Evolutionary conservation across 2,113 vertebrate species (phyloP).

Genomic region (Ammospiza nelsoni): DNA sequence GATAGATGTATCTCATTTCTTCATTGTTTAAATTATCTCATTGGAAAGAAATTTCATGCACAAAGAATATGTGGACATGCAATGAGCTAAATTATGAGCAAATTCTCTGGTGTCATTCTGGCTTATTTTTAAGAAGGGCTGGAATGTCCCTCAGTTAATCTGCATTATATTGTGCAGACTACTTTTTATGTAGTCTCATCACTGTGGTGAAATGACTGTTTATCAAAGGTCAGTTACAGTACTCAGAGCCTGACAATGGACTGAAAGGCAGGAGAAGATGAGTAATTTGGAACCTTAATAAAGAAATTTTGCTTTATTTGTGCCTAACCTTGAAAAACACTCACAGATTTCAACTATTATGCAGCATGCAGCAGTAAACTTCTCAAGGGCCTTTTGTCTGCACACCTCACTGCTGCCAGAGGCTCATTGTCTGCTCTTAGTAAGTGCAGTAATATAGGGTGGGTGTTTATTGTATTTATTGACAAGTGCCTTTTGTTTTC

Average conservation of each 20-base stretch:
- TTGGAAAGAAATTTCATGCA: constrained; percentile 29
- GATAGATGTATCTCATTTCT: not conserved
- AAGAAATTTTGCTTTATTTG: constrained; percentile 65
- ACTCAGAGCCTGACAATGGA: constrained; percentile 52
- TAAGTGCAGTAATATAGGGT: not conserved
- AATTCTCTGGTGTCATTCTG: constrained; percentile 33
- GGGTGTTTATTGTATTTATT: constrained; percentile 38
- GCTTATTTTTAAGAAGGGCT: constrained; percentile 51
- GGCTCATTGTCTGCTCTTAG: constrained; percentile 39
- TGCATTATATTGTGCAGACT: constrained; percentile 45
- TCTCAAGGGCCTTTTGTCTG: constrained; percentile 66
- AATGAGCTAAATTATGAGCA: not conserved
- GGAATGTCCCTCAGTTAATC: constrained; percentile 58
- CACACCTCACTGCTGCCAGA: constrained; percentile 27
- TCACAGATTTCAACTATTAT: constrained; percentile 27
- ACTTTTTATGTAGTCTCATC: constrained; percentile 44
- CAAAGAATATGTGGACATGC: not conserved
- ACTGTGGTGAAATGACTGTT: constrained; percentile 62
- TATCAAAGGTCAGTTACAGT: constrained; percentile 63
- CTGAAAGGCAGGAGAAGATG: constrained; percentile 56
- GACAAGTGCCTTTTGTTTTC: constrained; percentile 50
- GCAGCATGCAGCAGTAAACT: constrained; percentile 16
- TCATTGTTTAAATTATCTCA: constrained; percentile 49
- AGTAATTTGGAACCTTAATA: constrained; percentile 59
- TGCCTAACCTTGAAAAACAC: constrained; percentile 66